Percentiles rank a stretch among this genome's conserved stretches.
phyloP scores from a whole-genome alignment of 1,140 invertebrate genomes.

The Aplysia californica region DNA sequence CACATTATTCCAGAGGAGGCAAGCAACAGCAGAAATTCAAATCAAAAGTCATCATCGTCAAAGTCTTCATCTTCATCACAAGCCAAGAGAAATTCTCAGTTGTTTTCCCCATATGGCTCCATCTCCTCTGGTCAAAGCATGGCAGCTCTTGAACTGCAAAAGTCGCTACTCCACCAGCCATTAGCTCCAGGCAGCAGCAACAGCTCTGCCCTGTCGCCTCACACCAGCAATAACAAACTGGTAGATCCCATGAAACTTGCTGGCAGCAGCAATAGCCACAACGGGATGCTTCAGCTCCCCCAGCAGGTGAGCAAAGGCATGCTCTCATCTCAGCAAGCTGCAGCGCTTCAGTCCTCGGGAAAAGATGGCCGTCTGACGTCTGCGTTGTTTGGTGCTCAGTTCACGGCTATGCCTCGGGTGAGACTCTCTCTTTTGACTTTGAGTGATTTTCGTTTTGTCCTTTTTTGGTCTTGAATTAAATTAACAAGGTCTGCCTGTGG shows the following conservation, averaged over 20 bases:
- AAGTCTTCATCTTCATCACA: too few species aligned
- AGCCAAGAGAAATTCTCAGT: neutral
- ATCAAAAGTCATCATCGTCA: neutral
- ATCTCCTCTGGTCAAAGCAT: too few species aligned
- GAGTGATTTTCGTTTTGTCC: neutral
- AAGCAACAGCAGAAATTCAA: neutral
- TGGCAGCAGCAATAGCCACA: neutral
- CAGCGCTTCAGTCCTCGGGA: neutral
- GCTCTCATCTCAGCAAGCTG: neutral
- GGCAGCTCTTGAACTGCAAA: conserved; percentile 3
- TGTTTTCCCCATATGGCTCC: neutral
- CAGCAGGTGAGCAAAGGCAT: neutral
- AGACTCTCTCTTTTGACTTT: neutral
- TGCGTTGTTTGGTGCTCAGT: conserved; percentile 36
- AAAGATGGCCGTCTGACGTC: conserved; percentile 29
- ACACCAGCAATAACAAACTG: too few species aligned
- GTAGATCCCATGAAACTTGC: too few species aligned
- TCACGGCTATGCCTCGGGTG: conserved; percentile 35
- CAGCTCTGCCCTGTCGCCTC: too few species aligned
- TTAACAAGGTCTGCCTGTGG: neutral
- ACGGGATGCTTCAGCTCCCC: neutral
- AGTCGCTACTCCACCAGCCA: neutral
- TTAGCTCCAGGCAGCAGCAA: too few species aligned
- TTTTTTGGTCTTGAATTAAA: neutral
- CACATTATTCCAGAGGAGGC: too few species aligned